Base-by-base conservation (phyloP, 2,113 vertebrate species). In the Heloderma charlesbogerti region DNA sequence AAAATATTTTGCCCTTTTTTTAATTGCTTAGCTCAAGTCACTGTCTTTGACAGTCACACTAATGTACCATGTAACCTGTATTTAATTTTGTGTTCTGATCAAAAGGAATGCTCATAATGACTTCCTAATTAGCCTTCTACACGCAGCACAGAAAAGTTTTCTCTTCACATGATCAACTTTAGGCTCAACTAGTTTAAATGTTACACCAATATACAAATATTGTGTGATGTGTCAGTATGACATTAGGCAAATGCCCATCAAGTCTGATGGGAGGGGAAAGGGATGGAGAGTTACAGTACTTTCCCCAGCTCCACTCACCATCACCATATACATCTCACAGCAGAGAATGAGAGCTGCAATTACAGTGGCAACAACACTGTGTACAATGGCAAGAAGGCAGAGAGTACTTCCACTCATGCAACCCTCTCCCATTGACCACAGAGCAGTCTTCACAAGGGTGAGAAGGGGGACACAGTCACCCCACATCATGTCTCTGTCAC, bases 11-110 rank as follows among this genome's bases (percentile, higher is more conserved):
- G 79, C 84, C 94, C 90, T 88, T 86, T 95, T 88, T 95, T 95
- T 97, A 96, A 97, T 97, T 97, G 92, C 95, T 89, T 95, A 81
- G 87, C 92, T 90, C 96, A 97, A 96, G 90, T 92, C 92, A 89
- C 86, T 45, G 12, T 88, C 95, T 96, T 95, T 97, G 92, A 97
- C 91, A 94, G 95, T 94, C 92, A 91, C 89, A 91, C 45, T 96
- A 96, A 97, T 97, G 92, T 96, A 94, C 94, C 95, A 93, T 95
- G 92, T 92, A 95, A 93, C 84, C 88, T 94, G 93, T 92, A 96
- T 95, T 96, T 95, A 95, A 96, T 96, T 95, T 93, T 93, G 81
- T 90, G 40, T 92, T 94, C 89, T 81, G 75, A 94, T 92, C 89
- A 94, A 94, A 95, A 93, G 81, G 85, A 92, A 93, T 92, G 72